Base-by-base conservation (phyloP, 2,888 invertebrate genomes). In the Sminthurinus aureus region DNA sequence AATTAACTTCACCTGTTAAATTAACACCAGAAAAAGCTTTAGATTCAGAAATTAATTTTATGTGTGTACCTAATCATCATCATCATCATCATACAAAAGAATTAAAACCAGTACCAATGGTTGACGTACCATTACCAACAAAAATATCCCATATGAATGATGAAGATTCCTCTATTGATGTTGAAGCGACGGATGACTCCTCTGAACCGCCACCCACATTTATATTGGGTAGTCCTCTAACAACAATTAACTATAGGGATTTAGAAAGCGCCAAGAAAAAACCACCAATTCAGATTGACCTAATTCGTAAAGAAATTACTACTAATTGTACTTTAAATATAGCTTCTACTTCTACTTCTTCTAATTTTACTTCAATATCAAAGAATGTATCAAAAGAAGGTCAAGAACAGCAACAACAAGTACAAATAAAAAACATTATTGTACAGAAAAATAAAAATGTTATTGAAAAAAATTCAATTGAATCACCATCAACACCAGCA, bases 1-100 rank as follows among this genome's bases (percentile, higher is more conserved):
- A 24, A 52, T 79, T 64, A 79, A 11, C 24, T 73, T 71, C 83
- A 8, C 83, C 83, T 3, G 67, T 83, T 3, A 83, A 83, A 52
- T 66, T 79, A 50, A 73, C 79, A 13, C 83, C 83, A 11, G 79
- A 58, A 11, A 79, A 79, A 79, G 79, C 77, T 9, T 38, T 64
- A 11, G 20, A 73, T 64, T 22, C 79, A 26, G 22, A 66, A 24
- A 15, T 83, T 2, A 79, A 79, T 66, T 83, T 83, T 52, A 52
- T 67, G 20, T 82, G 82, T 71, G 69, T 77, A 18, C 24, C 76
- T n/a, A 71, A 50, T 71, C 20, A 26, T 52, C 22, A 24, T 66
- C 22, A 24, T 66, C 38, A 38, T 38, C 38, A 38, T 4, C 6
- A 38, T 38, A 58, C 52, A 11, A 51, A 79, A n/a, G n/a, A 64